A percentile compares a stretch with the other conserved stretches of the same genome.
phyloP scores from a whole-genome alignment of 2,797 vertebrate genomes.

The Cetoscarus ocellatus region DNA sequence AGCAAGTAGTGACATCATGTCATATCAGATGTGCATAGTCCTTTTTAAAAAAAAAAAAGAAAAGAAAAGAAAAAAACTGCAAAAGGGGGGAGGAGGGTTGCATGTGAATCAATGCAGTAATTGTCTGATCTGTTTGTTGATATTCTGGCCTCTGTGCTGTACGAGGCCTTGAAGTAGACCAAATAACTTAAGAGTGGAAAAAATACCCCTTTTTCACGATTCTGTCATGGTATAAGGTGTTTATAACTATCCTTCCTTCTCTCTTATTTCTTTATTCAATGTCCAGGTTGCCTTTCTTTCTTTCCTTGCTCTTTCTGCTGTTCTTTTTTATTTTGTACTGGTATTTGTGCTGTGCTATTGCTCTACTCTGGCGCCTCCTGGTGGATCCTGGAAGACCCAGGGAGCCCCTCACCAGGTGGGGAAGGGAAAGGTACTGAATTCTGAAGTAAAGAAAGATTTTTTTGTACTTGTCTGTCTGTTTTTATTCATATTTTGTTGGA shows the following conservation, averaged over 20 bases:
- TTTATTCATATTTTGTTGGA: constrained; percentile 69
- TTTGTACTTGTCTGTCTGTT: constrained; percentile 79
- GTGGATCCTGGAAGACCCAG: constrained; percentile 73
- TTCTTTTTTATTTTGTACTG: constrained; percentile 81
- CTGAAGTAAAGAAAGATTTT: constrained; percentile 81
- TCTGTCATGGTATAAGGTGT: constrained; percentile 78
- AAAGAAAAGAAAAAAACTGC: constrained; percentile 22
- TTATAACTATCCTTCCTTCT: constrained; percentile 73
- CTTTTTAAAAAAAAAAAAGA: constrained; percentile 30
- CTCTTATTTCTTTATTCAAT: constrained; percentile 69
- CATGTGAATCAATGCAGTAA: constrained; percentile 88
- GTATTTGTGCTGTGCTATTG: constrained; percentile 84
- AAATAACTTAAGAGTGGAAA: constrained; percentile 83
- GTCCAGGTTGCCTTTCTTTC: constrained; percentile 84
- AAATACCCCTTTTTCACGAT: constrained; percentile 65
- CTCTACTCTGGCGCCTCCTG: constrained; percentile 82
- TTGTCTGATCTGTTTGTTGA: constrained; percentile 74
- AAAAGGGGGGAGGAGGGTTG: constrained; percentile 66
- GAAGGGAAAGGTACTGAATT: constrained; percentile 80
- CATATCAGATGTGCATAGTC: constrained; percentile 83
- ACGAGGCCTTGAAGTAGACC: constrained; percentile 83
- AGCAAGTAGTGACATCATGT: constrained; percentile 81
- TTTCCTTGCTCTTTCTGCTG: constrained; percentile 71
- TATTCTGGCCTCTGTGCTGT: constrained; percentile 73
- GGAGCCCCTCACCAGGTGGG: constrained; percentile 63